Conservation (phyloP, 2,888 invertebrate species). For the Piscicola geometra region DNA sequence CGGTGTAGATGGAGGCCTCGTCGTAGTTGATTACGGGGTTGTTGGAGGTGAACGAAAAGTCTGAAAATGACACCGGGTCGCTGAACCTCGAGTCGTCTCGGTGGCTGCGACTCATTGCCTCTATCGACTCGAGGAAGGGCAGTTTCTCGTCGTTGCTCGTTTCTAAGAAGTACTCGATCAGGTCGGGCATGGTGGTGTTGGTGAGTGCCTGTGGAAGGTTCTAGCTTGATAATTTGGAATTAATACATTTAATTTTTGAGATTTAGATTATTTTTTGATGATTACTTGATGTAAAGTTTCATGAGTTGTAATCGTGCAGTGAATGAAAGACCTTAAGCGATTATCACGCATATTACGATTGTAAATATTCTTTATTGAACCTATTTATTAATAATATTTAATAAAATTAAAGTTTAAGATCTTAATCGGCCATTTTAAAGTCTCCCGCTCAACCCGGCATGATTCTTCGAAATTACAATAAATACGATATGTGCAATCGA, state of each 20-base stretch:
- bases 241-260: too few relatives aligned
- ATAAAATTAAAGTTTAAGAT: not conserved
- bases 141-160: slow-evolving; percentile 31
- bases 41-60: not conserved
- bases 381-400: too few relatives aligned
- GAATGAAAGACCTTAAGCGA: too few relatives aligned
- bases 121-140: slow-evolving; percentile 24
- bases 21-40: slow-evolving; percentile 15
- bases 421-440: not conserved
- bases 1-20: slow-evolving; percentile 17
- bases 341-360: too few relatives aligned
- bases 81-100: slow-evolving; percentile 11
- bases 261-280: too few relatives aligned
- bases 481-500: not conserved
- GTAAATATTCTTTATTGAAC: too few relatives aligned
- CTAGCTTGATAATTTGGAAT: too few relatives aligned
- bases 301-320: too few relatives aligned
- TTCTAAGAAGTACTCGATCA: slow-evolving; percentile 23
- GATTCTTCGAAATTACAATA: slow-evolving; percentile 1
- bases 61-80: not conserved
- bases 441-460: slow-evolving; percentile 3
- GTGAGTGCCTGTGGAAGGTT: too few relatives aligned
- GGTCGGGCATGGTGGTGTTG: slow-evolving; percentile 23
- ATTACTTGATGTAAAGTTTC: too few relatives aligned
- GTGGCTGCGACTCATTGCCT: slow-evolving; percentile 27